These are phyloP conservation scores for Osmoderma eremita DNA, from an alignment of 2,888 invertebrate species.

Conservation along the genomic window DNA sequence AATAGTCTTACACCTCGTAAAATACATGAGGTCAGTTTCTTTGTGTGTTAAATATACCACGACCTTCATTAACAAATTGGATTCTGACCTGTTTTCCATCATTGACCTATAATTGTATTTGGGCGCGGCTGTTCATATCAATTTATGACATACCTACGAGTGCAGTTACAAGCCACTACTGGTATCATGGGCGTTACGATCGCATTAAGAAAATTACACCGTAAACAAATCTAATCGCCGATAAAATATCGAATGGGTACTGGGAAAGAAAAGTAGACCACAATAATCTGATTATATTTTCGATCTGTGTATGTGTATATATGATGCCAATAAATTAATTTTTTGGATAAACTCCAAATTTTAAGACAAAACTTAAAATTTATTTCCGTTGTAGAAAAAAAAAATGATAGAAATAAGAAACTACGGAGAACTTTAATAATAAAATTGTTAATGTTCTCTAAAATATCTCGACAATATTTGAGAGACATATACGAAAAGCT, in stretches of 20 bases:
- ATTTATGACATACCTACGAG: constrained; percentile 28
- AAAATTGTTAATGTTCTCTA: no score
- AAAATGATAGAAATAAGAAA: no score
- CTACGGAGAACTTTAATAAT: no score
- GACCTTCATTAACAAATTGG: constrained; percentile 33
- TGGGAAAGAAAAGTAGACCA: no score
- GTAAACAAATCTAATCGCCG: constrained; percentile 4
- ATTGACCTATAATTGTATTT: constrained; percentile 29
- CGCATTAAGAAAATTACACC: constrained; percentile 28
- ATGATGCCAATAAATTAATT: no score
- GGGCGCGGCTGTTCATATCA: constrained; percentile 26
- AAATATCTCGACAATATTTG: no score
- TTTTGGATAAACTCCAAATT: no score
- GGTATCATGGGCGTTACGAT: constrained; percentile 10
- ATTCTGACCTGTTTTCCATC: constrained; percentile 30
- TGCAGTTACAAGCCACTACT: constrained; percentile 5
- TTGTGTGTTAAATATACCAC: constrained; percentile 28
- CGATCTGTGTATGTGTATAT: no score
- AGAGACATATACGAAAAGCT: no score
- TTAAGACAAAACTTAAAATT: no score
- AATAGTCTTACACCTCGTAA: constrained; percentile 10
- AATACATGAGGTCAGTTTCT: not conserved
- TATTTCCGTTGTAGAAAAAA: no score
- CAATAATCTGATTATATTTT: no score
- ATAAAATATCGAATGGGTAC: not conserved